Base-by-base conservation (phyloP, 2,888 invertebrate species). In the Eledona agricola region DNA sequence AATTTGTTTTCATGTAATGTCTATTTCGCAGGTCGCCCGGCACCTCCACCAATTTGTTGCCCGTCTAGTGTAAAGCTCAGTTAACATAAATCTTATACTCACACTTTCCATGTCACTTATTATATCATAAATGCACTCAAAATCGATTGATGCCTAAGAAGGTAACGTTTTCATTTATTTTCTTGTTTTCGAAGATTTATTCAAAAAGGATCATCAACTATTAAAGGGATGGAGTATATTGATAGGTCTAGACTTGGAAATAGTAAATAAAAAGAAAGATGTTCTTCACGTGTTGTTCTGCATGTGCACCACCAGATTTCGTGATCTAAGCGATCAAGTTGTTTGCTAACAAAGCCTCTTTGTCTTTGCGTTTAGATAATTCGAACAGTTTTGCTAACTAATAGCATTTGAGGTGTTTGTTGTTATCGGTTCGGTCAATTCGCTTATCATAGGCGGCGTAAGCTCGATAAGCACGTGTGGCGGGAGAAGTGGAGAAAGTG, bases 401-500 rank as follows among this genome's bases (percentile, higher is more conserved):
- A 32, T 52, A 32, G 45, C 52, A 46, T 46, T 47, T 42, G 31
- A 37, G 35, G 42, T 49, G 49, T 49, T 49, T n/a, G n/a, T n/a
- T n/a, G n/a, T n/a, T 54, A 54, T 49, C 43, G 54, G 32, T 7
- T 38, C 20, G 40, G 53, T 47, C 47, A 47, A 53, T 53, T 47
- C 53, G 53, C 29, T 53, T 53, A 47, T 51, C 51, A 31, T 17
- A 17, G n/a, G 38, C 32, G 31, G 43, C 34, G 42, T 31, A 29
- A 40, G 42, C 49, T 17, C 37, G 49, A 50, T 50, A 50, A 45
- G 55, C 50, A 50, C 55, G 45, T 45, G 38, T 55, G 55, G 12
- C 34, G 26, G 23, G 46, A 31, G 51, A 46, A 40, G 53, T 58
- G 54, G 59, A 25, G 45, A 61, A 59, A 57, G 55, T 55, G 43